Percentiles rank a stretch among this genome's conserved stretches.
Evolutionary conservation across 2,888 invertebrate species (phyloP).

Genomic region (Sclerodermus sp.): DNA sequence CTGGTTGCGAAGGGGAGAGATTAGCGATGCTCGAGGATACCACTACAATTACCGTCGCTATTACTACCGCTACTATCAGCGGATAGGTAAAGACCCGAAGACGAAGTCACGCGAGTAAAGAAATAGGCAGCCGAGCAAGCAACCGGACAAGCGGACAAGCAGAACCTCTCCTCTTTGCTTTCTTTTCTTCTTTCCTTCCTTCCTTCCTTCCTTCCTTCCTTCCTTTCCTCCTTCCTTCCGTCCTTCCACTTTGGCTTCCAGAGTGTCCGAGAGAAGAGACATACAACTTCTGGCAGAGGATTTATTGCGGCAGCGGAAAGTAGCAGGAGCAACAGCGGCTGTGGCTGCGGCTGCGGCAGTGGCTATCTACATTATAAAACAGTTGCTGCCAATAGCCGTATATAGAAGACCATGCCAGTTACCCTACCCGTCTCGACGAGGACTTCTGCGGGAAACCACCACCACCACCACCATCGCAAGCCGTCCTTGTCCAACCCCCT

Average conservation of each 20-base stretch:
- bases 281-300: constrained; percentile 48
- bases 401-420: constrained; percentile 25
- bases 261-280: constrained; percentile 42
- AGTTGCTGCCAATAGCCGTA: constrained; percentile 43
- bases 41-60: too few species aligned
- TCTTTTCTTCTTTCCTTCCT: constrained; percentile 7
- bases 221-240: constrained; percentile 16
- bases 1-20: too few species aligned
- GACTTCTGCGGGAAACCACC: too few species aligned
- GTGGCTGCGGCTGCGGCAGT: constrained; percentile 15
- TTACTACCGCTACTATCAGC: too few species aligned
- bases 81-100: too few species aligned
- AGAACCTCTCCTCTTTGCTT: constrained; percentile 7
- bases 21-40: too few species aligned
- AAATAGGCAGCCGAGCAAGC: too few species aligned
- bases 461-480: too few species aligned
- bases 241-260: constrained; percentile 3
- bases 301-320: constrained; percentile 42
- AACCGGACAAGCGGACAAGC: too few species aligned
- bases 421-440: constrained; percentile 20
- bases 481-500: too few species aligned
- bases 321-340: constrained; percentile 19
- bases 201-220: too few species aligned
- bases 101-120: too few species aligned
- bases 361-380: constrained; percentile 54